Evolutionary conservation across 1,140 invertebrate species (phyloP), one percentile per base, ranked within the genome.

Genomic region (Bombus sibiricus): DNA sequence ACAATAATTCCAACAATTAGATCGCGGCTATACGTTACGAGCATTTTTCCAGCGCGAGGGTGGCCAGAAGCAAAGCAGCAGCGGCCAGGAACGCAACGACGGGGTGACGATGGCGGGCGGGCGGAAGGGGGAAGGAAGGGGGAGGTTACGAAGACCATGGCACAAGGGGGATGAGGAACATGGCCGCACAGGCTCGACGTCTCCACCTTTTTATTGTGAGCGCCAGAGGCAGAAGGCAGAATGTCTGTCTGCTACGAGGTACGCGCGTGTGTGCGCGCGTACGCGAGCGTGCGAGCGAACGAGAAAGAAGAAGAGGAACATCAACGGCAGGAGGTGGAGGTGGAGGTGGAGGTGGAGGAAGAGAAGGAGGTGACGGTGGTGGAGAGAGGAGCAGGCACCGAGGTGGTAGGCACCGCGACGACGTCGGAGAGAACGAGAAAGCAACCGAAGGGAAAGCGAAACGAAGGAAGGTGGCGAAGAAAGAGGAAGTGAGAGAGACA

Each of bases 181-280:
- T 94, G 93, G 91, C 92, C 92, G 91, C 90, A 88, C 89, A 87
- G 92, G 86, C 90, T 91, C 91, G 86, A 87, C 91, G 93, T 94
- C 94, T 94, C 94, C 94, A 95, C 94, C 94, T 94, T 94, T 95
- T 95, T 94, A 94, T 94, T 95, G 94, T 94, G 94, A 93, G 91
- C 90, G 93, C 91, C 93, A 92, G 90, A 91, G 93, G 90, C 90
- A 93, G 91, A 93, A 93, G 90, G 87, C 92, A 91, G 86, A 86
- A 90, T 88, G 87, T 90, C 88, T 89, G 86, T 89, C 82, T 85
- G 68, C 84, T 66, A 71, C 37, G 47, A 75, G 32, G n/a, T 57
- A 41, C 41, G 37, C 59, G 32, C 22, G 73, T 53, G 64, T 41
- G 28, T 57, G 32, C 57, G 37, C 37, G 37, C 25, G n/a, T 71